These are phyloP conservation scores for Monomorium pharaonis DNA, from an alignment of 1,140 invertebrate species.

Conservation along the genomic window DNA sequence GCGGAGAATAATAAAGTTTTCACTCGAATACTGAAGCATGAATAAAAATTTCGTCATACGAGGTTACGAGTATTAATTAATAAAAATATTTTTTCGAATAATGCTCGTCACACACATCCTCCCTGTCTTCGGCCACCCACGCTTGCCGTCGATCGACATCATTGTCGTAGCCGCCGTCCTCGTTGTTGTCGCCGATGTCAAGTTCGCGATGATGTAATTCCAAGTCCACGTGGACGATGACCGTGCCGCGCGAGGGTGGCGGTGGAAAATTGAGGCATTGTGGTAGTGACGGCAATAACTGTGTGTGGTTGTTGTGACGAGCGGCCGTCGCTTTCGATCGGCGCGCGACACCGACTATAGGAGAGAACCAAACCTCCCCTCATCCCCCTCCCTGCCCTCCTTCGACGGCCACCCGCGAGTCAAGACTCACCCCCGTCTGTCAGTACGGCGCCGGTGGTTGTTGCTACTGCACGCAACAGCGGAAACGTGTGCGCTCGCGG, in stretches of 20 bases:
- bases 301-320: conserved; percentile 18
- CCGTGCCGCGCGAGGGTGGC: neutral
- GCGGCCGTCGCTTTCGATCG: conserved; percentile 58
- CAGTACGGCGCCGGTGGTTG: conserved; percentile 63
- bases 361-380: neutral
- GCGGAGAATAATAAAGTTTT: too few species aligned
- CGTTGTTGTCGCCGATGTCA: conserved; percentile 43
- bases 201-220: conserved; percentile 55
- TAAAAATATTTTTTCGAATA: neutral
- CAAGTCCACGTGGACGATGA: conserved; percentile 64
- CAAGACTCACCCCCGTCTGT: conserved; percentile 58
- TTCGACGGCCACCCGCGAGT: neutral
- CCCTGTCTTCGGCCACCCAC: neutral
- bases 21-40: too few species aligned
- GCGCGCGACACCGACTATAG: conserved; percentile 59
- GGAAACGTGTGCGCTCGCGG: neutral
- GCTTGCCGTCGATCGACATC: neutral
- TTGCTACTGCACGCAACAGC: conserved; percentile 56
- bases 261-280: neutral
- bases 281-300: neutral
- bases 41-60: neutral
- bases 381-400: neutral
- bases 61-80: too few species aligned
- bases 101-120: neutral
- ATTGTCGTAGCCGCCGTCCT: neutral